Evolutionary conservation across 2,888 invertebrate species (phyloP), one percentile per base, ranked within the genome.

Genomic region (Netelia inedita): DNA sequence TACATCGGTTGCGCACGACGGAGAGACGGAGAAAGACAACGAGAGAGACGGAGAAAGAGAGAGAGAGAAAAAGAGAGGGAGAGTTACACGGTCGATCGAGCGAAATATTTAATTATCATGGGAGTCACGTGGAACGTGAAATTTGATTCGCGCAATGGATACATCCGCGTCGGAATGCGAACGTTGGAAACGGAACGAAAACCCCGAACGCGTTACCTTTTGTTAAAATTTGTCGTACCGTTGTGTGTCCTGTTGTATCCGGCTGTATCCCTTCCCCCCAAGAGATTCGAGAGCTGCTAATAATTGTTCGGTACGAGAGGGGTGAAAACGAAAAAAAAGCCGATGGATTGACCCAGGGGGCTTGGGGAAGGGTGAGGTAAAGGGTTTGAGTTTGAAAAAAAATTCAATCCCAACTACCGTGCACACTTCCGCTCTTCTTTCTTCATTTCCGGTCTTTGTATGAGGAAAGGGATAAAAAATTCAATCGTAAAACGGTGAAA

Each of bases 71-170:
- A 5, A 10, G 43, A 10, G 14, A 41, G 28, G 63, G 53, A 53
- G 63, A 63, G 53, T 79, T 66, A 71, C 79, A 82, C 65, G 85
- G 63, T 75, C 63, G 78, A 82, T 82, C 79, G 79, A 85, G 82
- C 85, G 71, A 71, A 74, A 63, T 69, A 85, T 85, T 85, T 71
- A 57, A 85, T 85, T 82, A 82, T 79, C 81, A 82, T 71, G 55
- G 71, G 74, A 78, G 63, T 61, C 82, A 79, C 35, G 69, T 82
- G 79, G 79, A 82, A 82, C 82, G 85, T 85, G 71, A 82, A 85
- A 82, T 82, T 79, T 72, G 71, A 66, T 79, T 79, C 74, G 79
- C 63, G 63, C 35, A 43, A 55, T 57, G 35, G 61, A 81, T 76
- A 65, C 41, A 68, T 53, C 61, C 21, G 35, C 35, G 19, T 63